Conservation (phyloP, 1,140 invertebrate genomes). For the Drosophila equinoxialis region DNA sequence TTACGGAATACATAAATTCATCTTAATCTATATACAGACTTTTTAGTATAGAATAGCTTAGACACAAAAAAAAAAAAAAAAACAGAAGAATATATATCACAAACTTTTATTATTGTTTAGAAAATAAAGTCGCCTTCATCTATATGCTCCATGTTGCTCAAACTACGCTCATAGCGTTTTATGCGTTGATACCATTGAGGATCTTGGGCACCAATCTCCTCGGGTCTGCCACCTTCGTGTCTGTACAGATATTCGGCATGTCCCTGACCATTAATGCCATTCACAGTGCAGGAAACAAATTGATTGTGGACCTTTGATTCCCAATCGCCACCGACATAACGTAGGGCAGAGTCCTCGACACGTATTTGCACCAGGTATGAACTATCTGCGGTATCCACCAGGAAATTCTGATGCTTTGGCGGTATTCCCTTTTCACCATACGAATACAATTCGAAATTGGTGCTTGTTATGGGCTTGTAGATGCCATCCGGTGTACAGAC, state of each 20-base stretch:
- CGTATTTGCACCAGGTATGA: constrained; percentile 72
- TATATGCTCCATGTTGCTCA: constrained; percentile 52
- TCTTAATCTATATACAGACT: not conserved
- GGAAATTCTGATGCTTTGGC: constrained; percentile 75
- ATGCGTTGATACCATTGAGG: constrained; percentile 77
- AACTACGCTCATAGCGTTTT: constrained; percentile 60
- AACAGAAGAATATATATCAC: not conserved
- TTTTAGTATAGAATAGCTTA: constrained; percentile 16
- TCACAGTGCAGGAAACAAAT: constrained; percentile 74
- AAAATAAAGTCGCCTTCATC: constrained; percentile 57
- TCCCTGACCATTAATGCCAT: constrained; percentile 69
- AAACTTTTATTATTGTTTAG: constrained; percentile 19
- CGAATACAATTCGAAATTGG: constrained; percentile 75
- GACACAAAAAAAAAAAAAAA: constrained; percentile 7
- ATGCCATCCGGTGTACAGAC: constrained; percentile 52
- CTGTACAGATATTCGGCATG: constrained; percentile 75
- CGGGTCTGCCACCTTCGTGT: constrained; percentile 60
- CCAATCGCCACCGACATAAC: constrained; percentile 75
- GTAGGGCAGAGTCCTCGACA: constrained; percentile 56
- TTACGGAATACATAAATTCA: not conserved
- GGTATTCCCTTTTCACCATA: constrained; percentile 75
- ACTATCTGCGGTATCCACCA: constrained; percentile 57
- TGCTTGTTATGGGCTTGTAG: constrained; percentile 69
- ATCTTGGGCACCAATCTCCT: constrained; percentile 48
- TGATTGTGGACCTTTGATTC: constrained; percentile 79